Evolutionary conservation across 2,113 vertebrate genomes (phyloP).

Genomic region (Plecotus auritus): DNA sequence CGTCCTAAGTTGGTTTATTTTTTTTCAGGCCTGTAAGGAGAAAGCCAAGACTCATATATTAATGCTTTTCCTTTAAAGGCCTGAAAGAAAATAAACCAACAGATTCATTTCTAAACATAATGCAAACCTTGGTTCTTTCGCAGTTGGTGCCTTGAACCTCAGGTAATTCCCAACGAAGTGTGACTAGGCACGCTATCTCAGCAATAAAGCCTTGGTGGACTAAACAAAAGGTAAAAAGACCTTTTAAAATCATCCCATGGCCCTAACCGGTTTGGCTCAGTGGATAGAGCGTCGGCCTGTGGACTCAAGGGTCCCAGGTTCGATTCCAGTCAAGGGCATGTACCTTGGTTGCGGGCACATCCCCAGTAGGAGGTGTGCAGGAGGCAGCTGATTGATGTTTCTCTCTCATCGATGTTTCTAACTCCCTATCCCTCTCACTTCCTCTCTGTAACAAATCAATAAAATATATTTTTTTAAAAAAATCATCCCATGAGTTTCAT

Average conservation of each 20-base stretch:
- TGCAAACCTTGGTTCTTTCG: slow-evolving; percentile 13
- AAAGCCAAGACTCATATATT: slow-evolving; percentile 39
- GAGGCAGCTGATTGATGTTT: too few relatives aligned
- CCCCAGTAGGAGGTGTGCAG: too few relatives aligned
- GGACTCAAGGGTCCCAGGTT: too few relatives aligned
- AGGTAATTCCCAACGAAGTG: not conserved
- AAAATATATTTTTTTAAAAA: too few relatives aligned
- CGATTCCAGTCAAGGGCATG: too few relatives aligned
- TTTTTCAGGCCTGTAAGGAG: slow-evolving; percentile 45
- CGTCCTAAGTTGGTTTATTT: slow-evolving; percentile 46
- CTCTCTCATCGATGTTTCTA: too few relatives aligned
- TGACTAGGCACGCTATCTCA: not conserved
- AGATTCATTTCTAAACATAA: slow-evolving; percentile 40
- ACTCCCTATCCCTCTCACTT: too few relatives aligned
- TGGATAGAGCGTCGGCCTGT: too few relatives aligned
- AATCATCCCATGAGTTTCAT: not conserved
- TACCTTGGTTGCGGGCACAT: too few relatives aligned
- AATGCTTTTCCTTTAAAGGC: slow-evolving; percentile 31
- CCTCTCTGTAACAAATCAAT: too few relatives aligned
- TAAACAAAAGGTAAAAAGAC: slow-evolving; percentile 22
- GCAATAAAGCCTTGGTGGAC: slow-evolving; percentile 8
- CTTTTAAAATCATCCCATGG: slow-evolving; percentile 6
- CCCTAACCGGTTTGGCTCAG: too few relatives aligned
- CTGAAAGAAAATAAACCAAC: slow-evolving; percentile 66
- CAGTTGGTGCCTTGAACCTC: not conserved